Conservation (phyloP, 2,888 invertebrate species). For the Hypomecis atomaria region DNA sequence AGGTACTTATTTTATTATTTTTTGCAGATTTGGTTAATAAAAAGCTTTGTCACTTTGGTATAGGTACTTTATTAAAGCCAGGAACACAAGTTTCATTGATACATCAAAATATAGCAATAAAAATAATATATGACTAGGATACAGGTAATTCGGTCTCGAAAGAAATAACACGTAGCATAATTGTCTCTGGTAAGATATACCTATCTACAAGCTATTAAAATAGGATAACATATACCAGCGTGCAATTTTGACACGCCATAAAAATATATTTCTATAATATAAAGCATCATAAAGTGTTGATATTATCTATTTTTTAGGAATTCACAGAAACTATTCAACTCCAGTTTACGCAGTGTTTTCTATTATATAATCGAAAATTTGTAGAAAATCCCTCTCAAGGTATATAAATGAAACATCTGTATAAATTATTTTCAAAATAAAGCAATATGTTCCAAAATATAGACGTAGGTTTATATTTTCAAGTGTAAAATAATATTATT, state of each 20-base stretch:
- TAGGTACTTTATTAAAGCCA: slow-evolving; percentile 75
- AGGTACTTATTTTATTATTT: too few species aligned
- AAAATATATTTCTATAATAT: background rate
- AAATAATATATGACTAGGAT: slow-evolving; percentile 40
- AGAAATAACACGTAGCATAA: slow-evolving; percentile 5
- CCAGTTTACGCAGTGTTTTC: slow-evolving; percentile 4
- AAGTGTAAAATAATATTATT: slow-evolving; percentile 55
- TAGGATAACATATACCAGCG: background rate
- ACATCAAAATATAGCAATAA: slow-evolving; percentile 54
- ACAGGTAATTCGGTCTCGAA: slow-evolving; percentile 35
- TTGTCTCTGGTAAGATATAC: background rate
- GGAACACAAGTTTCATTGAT: slow-evolving; percentile 75
- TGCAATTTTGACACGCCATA: background rate
- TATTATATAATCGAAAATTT: slow-evolving; percentile 10
- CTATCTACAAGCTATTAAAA: background rate
- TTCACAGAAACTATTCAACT: background rate
- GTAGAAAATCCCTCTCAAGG: slow-evolving; percentile 8
- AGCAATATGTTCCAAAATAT: slow-evolving; percentile 56
- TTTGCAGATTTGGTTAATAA: slow-evolving; percentile 12
- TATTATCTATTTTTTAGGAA: background rate
- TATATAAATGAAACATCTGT: slow-evolving; percentile 25
- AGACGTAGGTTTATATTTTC: slow-evolving; percentile 45
- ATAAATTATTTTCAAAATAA: slow-evolving; percentile 25
- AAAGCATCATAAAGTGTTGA: background rate
- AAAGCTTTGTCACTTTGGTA: slow-evolving; percentile 36